phyloP scores from a whole-genome alignment of 2,113 vertebrate species.

The Oreochromis aureus region DNA sequence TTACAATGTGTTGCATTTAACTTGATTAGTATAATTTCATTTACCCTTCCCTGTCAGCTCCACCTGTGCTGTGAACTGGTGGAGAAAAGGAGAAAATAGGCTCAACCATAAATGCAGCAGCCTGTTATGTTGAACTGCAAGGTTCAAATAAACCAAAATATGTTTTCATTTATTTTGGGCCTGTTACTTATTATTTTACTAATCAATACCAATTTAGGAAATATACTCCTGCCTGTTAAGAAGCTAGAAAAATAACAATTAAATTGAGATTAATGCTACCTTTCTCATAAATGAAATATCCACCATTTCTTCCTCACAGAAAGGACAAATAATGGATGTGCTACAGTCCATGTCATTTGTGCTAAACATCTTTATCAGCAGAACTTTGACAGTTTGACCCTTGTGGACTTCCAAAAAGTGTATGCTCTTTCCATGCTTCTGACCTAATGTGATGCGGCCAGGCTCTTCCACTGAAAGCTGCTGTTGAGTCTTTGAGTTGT shows the following conservation, averaged over 20 bases:
- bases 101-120: background rate
- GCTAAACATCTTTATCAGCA: background rate
- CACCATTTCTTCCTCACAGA: background rate
- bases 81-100: background rate
- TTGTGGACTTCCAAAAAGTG: background rate
- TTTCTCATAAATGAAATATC: background rate
- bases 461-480: background rate
- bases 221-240: background rate
- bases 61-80: background rate
- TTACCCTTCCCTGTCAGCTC: background rate
- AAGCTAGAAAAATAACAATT: background rate
- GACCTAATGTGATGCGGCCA: background rate
- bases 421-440: background rate
- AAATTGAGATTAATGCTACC: background rate
- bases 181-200: background rate
- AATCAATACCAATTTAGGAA: background rate
- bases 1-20: background rate
- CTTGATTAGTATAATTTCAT: background rate
- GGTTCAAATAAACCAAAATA: background rate
- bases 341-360: background rate
- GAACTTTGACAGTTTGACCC: background rate
- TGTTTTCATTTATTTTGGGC: background rate
- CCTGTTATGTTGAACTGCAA: background rate
- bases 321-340: background rate
- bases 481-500: background rate